phyloP scores from a whole-genome alignment of 2,113 vertebrate species.

The Labeo catla region DNA sequence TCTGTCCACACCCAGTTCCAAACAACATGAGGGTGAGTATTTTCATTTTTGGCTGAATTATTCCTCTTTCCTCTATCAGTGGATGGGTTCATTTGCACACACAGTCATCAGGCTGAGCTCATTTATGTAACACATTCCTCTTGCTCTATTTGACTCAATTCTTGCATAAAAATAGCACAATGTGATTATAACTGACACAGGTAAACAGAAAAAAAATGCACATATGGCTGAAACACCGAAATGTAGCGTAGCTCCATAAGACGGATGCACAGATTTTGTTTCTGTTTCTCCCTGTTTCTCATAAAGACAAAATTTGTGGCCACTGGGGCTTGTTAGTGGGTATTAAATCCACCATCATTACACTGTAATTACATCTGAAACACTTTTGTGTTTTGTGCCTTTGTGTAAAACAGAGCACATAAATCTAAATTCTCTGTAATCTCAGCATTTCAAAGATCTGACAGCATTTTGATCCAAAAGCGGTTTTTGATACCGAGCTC shows the following conservation, averaged over 20 bases:
- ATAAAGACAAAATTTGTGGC: background rate
- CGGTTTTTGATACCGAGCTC: background rate
- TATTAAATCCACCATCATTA: background rate
- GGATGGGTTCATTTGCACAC: background rate
- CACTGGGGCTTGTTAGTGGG: background rate
- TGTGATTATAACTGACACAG: background rate
- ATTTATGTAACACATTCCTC: background rate
- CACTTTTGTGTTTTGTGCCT: background rate
- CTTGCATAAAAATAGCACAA: background rate
- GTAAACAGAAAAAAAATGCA: background rate
- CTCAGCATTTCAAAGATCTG: background rate
- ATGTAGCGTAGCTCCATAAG: background rate
- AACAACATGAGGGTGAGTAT: background rate
- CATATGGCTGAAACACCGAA: background rate
- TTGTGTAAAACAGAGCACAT: background rate
- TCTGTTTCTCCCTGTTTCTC: background rate
- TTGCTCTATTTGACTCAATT: slow-evolving; percentile 1
- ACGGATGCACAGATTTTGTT: background rate
- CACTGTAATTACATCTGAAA: slow-evolving; percentile 1
- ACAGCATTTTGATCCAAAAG: background rate
- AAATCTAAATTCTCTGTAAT: background rate
- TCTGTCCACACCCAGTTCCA: background rate
- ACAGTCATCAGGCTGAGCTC: background rate
- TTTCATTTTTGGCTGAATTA: background rate
- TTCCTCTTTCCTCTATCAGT: background rate